phyloP scores from a whole-genome alignment of 2,797 vertebrate genomes.

The Micromesistius poutassou region DNA sequence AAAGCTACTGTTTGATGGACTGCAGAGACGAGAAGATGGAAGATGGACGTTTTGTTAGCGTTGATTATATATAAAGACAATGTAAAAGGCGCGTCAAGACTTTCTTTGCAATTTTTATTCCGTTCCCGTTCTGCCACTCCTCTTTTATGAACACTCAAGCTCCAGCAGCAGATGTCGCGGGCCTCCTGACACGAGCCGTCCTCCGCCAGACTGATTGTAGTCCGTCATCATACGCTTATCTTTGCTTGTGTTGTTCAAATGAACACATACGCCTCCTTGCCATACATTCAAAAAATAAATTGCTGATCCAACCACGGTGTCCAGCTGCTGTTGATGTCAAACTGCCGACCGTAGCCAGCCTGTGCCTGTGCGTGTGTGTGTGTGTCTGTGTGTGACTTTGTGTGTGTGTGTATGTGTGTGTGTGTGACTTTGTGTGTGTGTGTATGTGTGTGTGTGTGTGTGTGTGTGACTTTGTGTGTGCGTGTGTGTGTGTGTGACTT shows the following conservation, averaged over 20 bases:
- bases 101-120: too few relatives aligned
- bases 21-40: background rate
- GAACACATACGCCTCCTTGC: background rate
- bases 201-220: background rate
- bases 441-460: too few relatives aligned
- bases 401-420: too few relatives aligned
- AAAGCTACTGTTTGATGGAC: conserved; percentile 28
- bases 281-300: background rate
- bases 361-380: too few relatives aligned
- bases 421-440: too few relatives aligned
- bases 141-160: background rate
- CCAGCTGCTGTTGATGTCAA: background rate
- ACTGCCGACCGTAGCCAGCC: background rate
- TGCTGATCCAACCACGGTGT: background rate
- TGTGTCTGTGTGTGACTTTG: too few relatives aligned
- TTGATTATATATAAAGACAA: background rate
- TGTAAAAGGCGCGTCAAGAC: background rate
- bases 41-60: background rate
- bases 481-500: too few relatives aligned
- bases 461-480: too few relatives aligned
- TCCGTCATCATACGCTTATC: background rate
- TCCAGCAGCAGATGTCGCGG: background rate
- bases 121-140: background rate
- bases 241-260: background rate
- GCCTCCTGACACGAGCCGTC: background rate